A percentile compares a stretch with the other conserved stretches of the same genome.
phyloP scores from a whole-genome alignment of 2,113 vertebrate species.

The Pandion haliaetus region DNA sequence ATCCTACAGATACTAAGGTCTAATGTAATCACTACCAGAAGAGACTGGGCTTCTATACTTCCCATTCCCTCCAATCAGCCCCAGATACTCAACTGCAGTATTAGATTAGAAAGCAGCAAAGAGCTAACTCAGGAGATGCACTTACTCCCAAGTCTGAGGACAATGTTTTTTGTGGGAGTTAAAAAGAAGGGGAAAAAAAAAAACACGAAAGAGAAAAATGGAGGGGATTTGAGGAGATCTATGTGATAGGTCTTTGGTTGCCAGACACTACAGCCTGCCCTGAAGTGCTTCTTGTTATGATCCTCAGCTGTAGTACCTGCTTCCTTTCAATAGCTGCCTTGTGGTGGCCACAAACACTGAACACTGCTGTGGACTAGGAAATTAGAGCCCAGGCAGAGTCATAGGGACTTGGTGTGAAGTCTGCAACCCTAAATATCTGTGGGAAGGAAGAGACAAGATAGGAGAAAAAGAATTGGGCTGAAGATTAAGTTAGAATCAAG shows the following conservation, averaged over 20 bases:
- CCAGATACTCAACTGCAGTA: neutral
- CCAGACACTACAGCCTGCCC: constrained; percentile 56
- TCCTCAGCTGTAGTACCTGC: constrained; percentile 65
- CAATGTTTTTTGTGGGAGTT: neutral
- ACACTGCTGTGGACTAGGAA: constrained; percentile 65
- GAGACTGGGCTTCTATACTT: neutral
- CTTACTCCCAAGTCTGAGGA: neutral
- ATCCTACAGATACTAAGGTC: neutral
- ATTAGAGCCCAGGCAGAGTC: constrained; percentile 64
- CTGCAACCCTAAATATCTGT: constrained; percentile 69
- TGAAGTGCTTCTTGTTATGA: constrained; percentile 35
- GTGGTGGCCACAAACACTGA: constrained; percentile 67
- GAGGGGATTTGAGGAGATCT: neutral
- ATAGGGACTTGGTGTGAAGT: constrained; percentile 65
- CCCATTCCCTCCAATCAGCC: neutral
- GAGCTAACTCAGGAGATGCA: neutral
- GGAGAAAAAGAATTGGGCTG: constrained; percentile 61
- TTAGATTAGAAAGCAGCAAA: neutral
- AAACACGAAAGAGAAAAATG: neutral
- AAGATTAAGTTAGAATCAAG: constrained; percentile 48
- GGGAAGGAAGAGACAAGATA: constrained; percentile 67
- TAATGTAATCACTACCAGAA: neutral
- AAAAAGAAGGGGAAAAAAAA: neutral
- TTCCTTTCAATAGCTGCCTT: constrained; percentile 67
- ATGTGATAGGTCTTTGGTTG: neutral